Conservation (phyloP, 2,797 vertebrate genomes). For the Adelosebastes latens region DNA sequence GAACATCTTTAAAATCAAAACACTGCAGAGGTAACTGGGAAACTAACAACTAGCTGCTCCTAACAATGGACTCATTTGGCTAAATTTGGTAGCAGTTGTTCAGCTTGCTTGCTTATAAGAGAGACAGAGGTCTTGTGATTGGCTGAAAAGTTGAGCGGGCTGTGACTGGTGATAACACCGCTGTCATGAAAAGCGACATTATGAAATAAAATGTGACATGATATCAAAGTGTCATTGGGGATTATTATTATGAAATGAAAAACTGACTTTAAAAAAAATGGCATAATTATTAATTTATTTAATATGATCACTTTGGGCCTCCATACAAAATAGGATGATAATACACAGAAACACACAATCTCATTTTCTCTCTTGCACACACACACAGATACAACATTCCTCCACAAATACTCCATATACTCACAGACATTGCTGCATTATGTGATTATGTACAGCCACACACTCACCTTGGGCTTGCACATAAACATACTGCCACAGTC, state of each 20-base stretch:
- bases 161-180: not conserved
- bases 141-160: not conserved
- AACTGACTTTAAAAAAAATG: not conserved
- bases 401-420: not conserved
- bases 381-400: not conserved
- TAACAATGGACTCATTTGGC: not conserved
- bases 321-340: not conserved
- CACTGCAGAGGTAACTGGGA: not conserved
- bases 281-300: not conserved
- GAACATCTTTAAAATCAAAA: not conserved
- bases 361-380: not conserved
- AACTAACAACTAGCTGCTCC: not conserved
- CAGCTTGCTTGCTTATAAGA: not conserved
- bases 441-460: conserved; percentile 21
- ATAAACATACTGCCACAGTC: conserved; percentile 45
- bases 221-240: not conserved
- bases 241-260: not conserved
- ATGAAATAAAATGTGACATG: not conserved
- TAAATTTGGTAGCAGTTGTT: not conserved
- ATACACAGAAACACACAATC: not conserved
- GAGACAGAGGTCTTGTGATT: not conserved
- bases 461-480: conserved; percentile 46
- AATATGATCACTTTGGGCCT: not conserved
- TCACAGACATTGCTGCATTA: conserved; percentile 4
- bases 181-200: not conserved